phyloP scores from a whole-genome alignment of 1,140 invertebrate species.

The Leptopilina boulardi region DNA sequence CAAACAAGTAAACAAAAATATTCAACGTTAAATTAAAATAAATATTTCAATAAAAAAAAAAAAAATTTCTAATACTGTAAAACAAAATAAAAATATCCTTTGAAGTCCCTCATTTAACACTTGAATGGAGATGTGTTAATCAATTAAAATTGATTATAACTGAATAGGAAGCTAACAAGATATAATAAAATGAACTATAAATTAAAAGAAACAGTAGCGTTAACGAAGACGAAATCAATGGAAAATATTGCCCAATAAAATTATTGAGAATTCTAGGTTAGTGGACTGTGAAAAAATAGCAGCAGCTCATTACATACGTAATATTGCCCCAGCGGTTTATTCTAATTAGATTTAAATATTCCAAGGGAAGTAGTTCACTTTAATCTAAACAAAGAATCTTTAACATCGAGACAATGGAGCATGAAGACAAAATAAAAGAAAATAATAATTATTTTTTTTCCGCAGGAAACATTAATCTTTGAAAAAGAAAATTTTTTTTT shows the following conservation, averaged over 20 bases:
- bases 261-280: not conserved
- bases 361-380: not conserved
- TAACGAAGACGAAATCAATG: not conserved
- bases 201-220: not conserved
- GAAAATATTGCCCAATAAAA: slow-evolving; percentile 1
- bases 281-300: not conserved
- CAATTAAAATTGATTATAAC: too few species aligned
- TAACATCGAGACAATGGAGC: not conserved
- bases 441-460: not conserved
- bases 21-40: too few species aligned
- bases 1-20: too few species aligned
- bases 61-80: too few species aligned
- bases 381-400: not conserved
- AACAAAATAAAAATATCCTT: too few species aligned
- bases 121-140: too few species aligned
- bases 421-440: not conserved
- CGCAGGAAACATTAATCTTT: too few species aligned
- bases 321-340: not conserved
- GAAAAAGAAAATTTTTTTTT: too few species aligned
- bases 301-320: not conserved
- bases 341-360: slow-evolving; percentile 5
- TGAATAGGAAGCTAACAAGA: too few species aligned
- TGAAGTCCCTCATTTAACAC: too few species aligned
- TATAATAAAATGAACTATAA: not conserved
- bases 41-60: too few species aligned